Base-by-base conservation (phyloP, 2,888 invertebrate genomes). In the Melitaea athalia region DNA sequence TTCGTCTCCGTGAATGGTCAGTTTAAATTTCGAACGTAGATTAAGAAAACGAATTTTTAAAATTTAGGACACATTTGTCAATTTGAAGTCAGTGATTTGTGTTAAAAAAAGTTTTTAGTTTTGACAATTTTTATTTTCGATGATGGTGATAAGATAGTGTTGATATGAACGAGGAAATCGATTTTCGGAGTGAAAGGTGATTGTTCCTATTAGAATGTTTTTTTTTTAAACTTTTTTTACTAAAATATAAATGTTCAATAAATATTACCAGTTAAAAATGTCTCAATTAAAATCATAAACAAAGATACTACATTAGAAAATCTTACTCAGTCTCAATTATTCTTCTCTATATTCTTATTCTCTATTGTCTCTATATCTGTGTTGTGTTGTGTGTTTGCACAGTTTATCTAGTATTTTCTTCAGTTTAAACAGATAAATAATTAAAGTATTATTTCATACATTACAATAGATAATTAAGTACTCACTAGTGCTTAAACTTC, bases 201-300 rank as follows among this genome's bases (percentile, higher is more conserved):
- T 91, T 64, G 45, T 77, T 81, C 82, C 82, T 77, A 82, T 83
- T 79, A 59, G 85, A 85, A 81, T 85, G 81, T 70, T 71, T 59
- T 65, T 49, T 14, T n/a, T 15, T 50, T 43, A n/a, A 6, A 5
- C 8, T 5, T 63, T 67, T 59, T 57, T 52, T 10, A n/a, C n/a
- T n/a, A n/a, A n/a, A 38, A 38, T 33, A 24, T 31, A 14, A 45
- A 57, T 43, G 15, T 63, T 8, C 14, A 57, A 38, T 7, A 15
- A n/a, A 17, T 17, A 24, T 24, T 24, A 3, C 24, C 24, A 3
- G 24, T 24, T 24, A 24, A 24, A 24, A 24, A 24, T 1, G 3
- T 24, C 24, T 24, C 1, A 24, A 38, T 7, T 38, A 38, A 38
- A 38, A 38, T 7, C 5, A 3, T 38, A 38, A 38, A 38, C 38